Conservation (phyloP, 2,113 vertebrate genomes). For the Leucopternis melanops region DNA sequence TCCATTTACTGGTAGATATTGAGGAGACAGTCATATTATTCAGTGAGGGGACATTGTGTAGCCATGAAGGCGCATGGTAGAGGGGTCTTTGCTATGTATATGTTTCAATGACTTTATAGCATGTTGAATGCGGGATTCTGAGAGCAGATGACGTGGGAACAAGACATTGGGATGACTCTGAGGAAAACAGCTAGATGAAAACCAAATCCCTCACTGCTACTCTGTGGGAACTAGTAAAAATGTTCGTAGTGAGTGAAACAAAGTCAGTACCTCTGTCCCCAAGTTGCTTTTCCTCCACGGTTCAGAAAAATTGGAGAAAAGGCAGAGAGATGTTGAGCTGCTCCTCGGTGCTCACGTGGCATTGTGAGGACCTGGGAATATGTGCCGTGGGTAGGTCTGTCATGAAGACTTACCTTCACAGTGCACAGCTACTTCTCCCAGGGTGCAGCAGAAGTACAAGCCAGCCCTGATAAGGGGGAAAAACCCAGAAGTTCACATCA, state of each 20-base stretch:
- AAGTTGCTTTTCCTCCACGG: not conserved
- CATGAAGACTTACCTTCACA: not conserved
- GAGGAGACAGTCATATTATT: not conserved
- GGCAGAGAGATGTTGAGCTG: not conserved
- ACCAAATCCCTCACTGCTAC: not conserved
- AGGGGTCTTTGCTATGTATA: not conserved
- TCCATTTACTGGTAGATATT: not conserved
- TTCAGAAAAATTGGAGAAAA: not conserved
- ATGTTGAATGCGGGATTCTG: not conserved
- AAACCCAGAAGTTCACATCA: not conserved
- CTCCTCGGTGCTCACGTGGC: not conserved
- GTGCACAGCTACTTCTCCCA: not conserved
- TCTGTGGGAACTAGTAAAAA: not conserved
- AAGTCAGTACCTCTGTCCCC: not conserved
- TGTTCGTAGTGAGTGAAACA: accelerated
- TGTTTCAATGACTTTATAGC: not conserved
- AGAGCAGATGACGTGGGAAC: not conserved
- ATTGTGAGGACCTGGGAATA: not conserved
- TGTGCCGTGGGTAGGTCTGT: not conserved
- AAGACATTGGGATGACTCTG: not conserved
- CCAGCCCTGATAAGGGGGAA: not conserved
- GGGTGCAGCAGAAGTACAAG: constrained; percentile 9
- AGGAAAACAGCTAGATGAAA: not conserved
- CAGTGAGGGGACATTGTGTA: no score
- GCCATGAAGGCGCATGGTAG: not conserved